Percentiles rank a stretch among this genome's conserved stretches.
Evolutionary conservation across 2,888 invertebrate genomes (phyloP).

Genomic region (Campoplex capitator): DNA sequence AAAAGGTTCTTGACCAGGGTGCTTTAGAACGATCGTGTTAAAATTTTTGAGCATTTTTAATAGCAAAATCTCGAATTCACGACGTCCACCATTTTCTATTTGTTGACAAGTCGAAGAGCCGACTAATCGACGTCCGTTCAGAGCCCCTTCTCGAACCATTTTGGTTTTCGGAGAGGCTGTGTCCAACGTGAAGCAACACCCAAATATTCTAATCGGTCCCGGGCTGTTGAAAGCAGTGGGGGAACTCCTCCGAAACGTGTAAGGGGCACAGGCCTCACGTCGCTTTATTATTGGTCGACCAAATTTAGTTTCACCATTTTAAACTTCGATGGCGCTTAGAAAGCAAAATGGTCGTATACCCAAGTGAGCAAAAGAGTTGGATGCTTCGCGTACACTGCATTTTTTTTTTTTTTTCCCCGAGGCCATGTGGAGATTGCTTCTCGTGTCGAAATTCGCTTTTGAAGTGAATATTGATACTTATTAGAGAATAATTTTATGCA

Average conservation of each 20-base stretch:
- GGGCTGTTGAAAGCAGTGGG: constrained; percentile 23
- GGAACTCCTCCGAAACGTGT: constrained; percentile 21
- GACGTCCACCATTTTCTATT: constrained; percentile 14
- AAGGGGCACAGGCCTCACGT: constrained; percentile 26
- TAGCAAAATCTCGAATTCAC: background rate
- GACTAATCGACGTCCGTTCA: constrained; percentile 4
- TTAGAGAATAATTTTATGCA: background rate
- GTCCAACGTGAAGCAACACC: constrained; percentile 59
- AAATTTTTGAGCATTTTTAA: background rate
- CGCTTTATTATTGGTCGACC: constrained; percentile 49
- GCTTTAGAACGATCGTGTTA: background rate
- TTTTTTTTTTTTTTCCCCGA: background rate
- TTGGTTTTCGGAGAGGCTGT: constrained; percentile 35
- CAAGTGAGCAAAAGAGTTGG: background rate
- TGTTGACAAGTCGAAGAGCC: constrained; percentile 18
- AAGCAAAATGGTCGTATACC: constrained; percentile 42
- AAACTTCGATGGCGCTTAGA: constrained; percentile 43
- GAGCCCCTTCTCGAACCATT: constrained; percentile 29
- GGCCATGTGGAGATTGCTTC: background rate
- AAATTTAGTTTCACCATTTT: constrained; percentile 61
- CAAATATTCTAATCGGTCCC: constrained; percentile 68
- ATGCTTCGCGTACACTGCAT: background rate
- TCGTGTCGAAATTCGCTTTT: background rate
- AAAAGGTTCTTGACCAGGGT: background rate
- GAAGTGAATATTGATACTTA: background rate